Evolutionary conservation across 2,113 vertebrate species (phyloP), one percentile per base, ranked within the genome.

Genomic region (Pycnonotus jocosus): DNA sequence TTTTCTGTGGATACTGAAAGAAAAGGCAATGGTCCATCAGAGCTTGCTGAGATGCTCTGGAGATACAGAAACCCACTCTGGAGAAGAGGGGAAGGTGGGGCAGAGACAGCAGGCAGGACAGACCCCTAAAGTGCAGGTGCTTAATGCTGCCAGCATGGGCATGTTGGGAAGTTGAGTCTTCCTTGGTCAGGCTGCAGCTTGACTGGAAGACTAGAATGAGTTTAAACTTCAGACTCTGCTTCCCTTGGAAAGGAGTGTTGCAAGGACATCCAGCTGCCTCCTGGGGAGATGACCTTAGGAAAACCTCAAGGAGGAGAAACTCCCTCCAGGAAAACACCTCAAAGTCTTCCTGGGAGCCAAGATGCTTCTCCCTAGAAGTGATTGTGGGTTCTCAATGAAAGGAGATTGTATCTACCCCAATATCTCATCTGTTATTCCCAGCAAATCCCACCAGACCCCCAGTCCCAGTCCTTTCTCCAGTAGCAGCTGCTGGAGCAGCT

Each of bases 51-150:
- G 76, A 90, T 70, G 77, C 19, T 78, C 88, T 82, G 38, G 82
- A 82, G 30, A 70, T 20, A 56, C 30, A 76, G 68, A 40, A 91
- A 83, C 45, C 53, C 10, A 6, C 64, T 86, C 74, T 35, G n/a
- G 82, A 87, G 50, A 65, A 80, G 79, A 80, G 35, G 61, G 28
- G 1, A 6, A 83, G 42, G 40, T 65, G 57, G 37, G 80, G 65
- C 71, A 88, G 42, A 88, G 57, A 92, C 85, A 83, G 44, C 76
- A 93, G 90, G 81, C 71, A 83, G 57, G 77, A 85, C 65, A 92
- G 89, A 88, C 28, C 72, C 76, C 78, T 97, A 97, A 97, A 97
- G 96, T 96, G 95, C 96, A 92, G 94, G 95, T 97, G 97, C 96
- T 96, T 93, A 91, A 88, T 81, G 53, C 61, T 91, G 95, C 92